Evolutionary conservation across 2,888 invertebrate genomes (phyloP), one percentile per base, ranked within the genome.

Genomic region (Leptothorax acervorum): DNA sequence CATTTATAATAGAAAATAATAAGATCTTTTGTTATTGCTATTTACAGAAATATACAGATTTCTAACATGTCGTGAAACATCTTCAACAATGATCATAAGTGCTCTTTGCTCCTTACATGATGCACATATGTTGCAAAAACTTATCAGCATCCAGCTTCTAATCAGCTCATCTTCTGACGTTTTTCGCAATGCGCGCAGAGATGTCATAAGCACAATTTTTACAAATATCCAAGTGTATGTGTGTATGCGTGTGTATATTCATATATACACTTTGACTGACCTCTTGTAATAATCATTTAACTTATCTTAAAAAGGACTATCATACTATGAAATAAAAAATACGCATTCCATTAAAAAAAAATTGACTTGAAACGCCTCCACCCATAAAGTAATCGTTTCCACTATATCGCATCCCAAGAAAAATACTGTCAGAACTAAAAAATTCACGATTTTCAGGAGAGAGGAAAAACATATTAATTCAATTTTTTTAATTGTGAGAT

Each of bases 1-100:
- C 66, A 71, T 82, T 65, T 65, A 76, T 53, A 79, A 84, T 81
- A 86, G 82, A 85, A 89, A 86, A 86, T 85, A 87, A 85, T 86
- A 85, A 88, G 82, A 89, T 73, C 86, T 90, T 70, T 79, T 35
- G 78, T 83, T 76, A 85, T 86, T 57, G 31, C 48, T 92, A 91
- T 91, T 87, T 90, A 91, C 90, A 92, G 60, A 89, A 91, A 92
- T 91, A 65, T 92, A 92, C 91, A 91, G 51, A 35, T 82, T 83
- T 62, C 45, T 76, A 70, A 66, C 68, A 83, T 23, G 79, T 39
- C 70, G 28, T 62, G 65, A 82, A 70, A 53, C 45, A 66, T 63
- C 39, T 42, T 83, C 57, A 83, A 66, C 75, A 57, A 83, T 68
- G 39, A 23, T 35, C 55, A 39, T 55, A 75, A 63, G 9, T 66